phyloP scores from a whole-genome alignment of 1,140 invertebrate genomes.

The Drosophila prosaltans region DNA sequence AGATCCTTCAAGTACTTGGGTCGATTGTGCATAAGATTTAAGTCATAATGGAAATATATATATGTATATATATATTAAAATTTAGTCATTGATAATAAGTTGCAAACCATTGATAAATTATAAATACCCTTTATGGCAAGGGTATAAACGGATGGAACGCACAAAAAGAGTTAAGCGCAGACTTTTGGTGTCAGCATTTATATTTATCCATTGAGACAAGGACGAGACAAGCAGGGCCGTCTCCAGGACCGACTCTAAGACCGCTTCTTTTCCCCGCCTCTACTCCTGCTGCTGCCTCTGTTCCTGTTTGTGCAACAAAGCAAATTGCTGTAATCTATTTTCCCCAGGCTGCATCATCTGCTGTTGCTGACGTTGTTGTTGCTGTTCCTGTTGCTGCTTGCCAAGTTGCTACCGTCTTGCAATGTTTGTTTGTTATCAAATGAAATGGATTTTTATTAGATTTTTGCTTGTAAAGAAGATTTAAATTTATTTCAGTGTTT shows the following conservation, averaged over 20 bases:
- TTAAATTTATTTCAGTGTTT: slow-evolving; percentile 71
- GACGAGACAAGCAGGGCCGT: neutral
- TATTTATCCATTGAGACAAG: slow-evolving; percentile 44
- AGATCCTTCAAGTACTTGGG: neutral
- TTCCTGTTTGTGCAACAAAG: slow-evolving; percentile 73
- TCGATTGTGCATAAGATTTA: neutral
- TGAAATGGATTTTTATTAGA: slow-evolving; percentile 78
- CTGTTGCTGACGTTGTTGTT: slow-evolving; percentile 34
- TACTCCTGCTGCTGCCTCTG: neutral
- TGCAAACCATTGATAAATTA: neutral
- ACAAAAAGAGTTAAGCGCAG: slow-evolving; percentile 48
- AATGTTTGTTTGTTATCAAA: slow-evolving; percentile 60
- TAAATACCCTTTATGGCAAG: neutral
- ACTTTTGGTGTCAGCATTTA: slow-evolving; percentile 67
- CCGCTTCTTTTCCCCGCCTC: neutral
- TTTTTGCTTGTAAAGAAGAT: slow-evolving; percentile 73
- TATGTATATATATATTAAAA: too few species aligned
- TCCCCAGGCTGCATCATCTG: slow-evolving; percentile 70
- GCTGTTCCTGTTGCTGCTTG: slow-evolving; percentile 18
- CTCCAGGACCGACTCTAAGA: neutral
- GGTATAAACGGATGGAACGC: slow-evolving; percentile 8
- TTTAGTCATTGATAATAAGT: too few species aligned
- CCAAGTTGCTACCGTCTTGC: slow-evolving; percentile 20
- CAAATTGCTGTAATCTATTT: slow-evolving; percentile 77
- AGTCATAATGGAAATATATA: too few species aligned